A percentile compares a stretch with the other conserved stretches of the same genome.
These are phyloP conservation scores for Coryphaenoides rupestris DNA, from an alignment of 2,113 vertebrate species.

Conservation along the genomic window DNA sequence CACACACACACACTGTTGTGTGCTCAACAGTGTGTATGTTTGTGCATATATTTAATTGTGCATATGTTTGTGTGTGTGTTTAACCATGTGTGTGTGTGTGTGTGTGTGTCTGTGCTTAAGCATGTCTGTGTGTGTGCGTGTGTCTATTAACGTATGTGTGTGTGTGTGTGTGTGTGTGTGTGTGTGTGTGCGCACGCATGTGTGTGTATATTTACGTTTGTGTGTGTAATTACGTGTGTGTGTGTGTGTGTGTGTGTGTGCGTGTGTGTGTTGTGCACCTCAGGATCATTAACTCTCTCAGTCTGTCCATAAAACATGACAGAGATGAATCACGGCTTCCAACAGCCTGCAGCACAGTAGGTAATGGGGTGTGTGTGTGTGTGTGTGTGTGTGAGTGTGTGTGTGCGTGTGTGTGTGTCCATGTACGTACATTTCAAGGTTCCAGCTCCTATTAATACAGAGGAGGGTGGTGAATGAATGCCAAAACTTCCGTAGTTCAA, in stretches of 20 bases:
- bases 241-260: background rate
- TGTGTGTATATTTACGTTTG: background rate
- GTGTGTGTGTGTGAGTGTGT: slow-evolving; percentile 7
- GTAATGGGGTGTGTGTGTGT: slow-evolving; percentile 14
- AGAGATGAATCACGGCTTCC: slow-evolving; percentile 2
- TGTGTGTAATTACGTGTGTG: slow-evolving; percentile 6
- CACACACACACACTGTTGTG: too few species aligned
- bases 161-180: slow-evolving; percentile 1
- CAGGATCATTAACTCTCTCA: slow-evolving; percentile 17
- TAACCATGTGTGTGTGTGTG: too few species aligned
- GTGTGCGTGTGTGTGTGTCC: background rate
- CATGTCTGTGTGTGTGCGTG: background rate
- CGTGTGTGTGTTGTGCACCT: slow-evolving; percentile 3
- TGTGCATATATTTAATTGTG: too few species aligned
- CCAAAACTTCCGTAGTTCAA: too few species aligned
- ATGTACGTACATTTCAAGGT: too few species aligned
- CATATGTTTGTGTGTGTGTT: too few species aligned
- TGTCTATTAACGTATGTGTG: background rate
- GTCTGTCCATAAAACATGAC: slow-evolving; percentile 16
- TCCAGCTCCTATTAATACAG: too few species aligned
- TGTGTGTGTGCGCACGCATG: background rate
- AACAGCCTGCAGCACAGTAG: background rate
- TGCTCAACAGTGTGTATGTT: too few species aligned
- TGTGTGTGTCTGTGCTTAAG: too few species aligned
- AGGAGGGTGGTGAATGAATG: too few species aligned